Evolutionary conservation across 2,797 vertebrate species (phyloP).

Genomic region (Poeciliopsis paucimaculata): DNA sequence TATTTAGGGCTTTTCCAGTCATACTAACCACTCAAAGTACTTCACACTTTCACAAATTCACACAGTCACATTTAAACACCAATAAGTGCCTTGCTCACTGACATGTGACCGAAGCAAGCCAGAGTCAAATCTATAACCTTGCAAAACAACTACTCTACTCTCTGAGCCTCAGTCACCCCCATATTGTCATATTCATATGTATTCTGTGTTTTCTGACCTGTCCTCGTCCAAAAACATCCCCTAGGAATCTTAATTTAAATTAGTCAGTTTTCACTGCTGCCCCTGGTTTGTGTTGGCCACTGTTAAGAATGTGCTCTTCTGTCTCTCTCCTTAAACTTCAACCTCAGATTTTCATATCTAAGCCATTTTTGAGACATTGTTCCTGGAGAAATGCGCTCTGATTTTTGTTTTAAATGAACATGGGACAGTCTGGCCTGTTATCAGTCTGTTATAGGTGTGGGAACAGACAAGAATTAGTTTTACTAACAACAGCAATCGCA

Average conservation of each 20-base stretch:
- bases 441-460: slow-evolving; percentile 27
- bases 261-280: not conserved
- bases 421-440: not conserved
- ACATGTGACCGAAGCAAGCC: too few species aligned
- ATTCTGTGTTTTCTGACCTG: not conserved
- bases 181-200: not conserved
- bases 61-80: too few species aligned
- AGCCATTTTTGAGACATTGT: not conserved
- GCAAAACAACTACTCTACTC: too few species aligned
- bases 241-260: not conserved
- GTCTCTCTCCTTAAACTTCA: not conserved
- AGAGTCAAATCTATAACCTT: too few species aligned
- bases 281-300: not conserved
- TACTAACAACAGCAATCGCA: slow-evolving; percentile 31
- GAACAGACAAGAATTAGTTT: slow-evolving; percentile 18
- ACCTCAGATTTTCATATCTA: not conserved
- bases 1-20: too few species aligned
- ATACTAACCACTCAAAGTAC: too few species aligned
- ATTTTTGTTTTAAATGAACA: not conserved
- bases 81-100: too few species aligned
- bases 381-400: not conserved
- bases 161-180: too few species aligned
- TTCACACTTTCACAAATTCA: too few species aligned
- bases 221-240: not conserved
- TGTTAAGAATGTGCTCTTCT: not conserved